These are phyloP conservation scores for Rissa tridactyla DNA, from an alignment of 2,113 vertebrate genomes.

Conservation along the genomic window DNA sequence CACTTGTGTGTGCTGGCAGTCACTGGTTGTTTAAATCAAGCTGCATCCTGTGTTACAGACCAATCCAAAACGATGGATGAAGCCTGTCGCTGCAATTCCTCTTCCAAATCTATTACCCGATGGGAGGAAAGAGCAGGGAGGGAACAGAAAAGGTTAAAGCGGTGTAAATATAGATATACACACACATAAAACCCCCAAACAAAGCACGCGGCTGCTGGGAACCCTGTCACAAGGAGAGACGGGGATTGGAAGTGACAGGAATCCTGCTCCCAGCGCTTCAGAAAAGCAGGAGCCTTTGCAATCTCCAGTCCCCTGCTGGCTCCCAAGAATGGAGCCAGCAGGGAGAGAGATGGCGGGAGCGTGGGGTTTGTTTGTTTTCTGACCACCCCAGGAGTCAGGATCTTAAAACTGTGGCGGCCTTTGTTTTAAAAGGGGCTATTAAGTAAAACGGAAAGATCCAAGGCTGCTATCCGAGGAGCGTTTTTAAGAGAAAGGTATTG, in stretches of 20 bases:
- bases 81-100: not conserved
- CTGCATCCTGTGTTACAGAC: not conserved
- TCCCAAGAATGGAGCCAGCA: conserved; percentile 57
- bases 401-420: conserved; percentile 30
- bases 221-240: not conserved
- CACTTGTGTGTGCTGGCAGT: not conserved
- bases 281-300: conserved; percentile 35
- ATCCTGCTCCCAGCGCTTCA: conserved; percentile 28
- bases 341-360: not conserved
- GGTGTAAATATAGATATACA: not conserved
- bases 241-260: conserved; percentile 24
- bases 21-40: not conserved
- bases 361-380: conserved; percentile 41
- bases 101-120: not conserved
- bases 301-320: conserved; percentile 34
- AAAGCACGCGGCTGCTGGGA: not conserved
- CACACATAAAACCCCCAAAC: not conserved
- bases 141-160: not conserved
- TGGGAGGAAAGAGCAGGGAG: not conserved
- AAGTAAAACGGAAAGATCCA: not conserved
- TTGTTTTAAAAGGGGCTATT: conserved; percentile 27
- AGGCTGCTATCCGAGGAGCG: not conserved
- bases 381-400: conserved; percentile 39
- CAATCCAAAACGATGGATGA: not conserved
- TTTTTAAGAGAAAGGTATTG: conserved; percentile 23